Conservation (phyloP, 2,888 invertebrate species). For the Cremastinae sp. region DNA sequence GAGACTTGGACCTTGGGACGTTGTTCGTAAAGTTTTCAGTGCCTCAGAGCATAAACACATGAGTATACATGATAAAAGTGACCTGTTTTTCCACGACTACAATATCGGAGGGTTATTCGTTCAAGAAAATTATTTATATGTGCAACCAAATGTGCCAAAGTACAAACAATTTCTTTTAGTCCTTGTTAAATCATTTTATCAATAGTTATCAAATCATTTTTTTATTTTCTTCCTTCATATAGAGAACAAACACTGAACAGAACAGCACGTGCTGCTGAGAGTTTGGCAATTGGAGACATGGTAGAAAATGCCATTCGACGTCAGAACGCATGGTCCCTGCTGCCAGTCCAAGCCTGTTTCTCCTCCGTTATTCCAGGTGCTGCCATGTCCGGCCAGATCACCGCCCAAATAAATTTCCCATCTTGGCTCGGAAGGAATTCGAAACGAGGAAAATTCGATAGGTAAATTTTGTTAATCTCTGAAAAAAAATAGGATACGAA, state of each 20-base stretch:
- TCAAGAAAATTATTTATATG: slow-evolving; percentile 96
- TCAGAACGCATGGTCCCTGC: slow-evolving; percentile 91
- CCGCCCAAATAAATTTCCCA: slow-evolving; percentile 93
- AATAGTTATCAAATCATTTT: neutral
- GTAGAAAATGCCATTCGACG: slow-evolving; percentile 91
- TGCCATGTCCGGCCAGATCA: slow-evolving; percentile 89
- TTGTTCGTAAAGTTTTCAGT: slow-evolving; percentile 93
- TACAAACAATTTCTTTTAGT: slow-evolving; percentile 76
- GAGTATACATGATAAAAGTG: slow-evolving; percentile 90
- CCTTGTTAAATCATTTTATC: neutral
- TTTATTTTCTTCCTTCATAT: slow-evolving; percentile 49
- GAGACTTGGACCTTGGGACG: slow-evolving; percentile 96
- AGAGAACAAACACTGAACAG: slow-evolving; percentile 85
- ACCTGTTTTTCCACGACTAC: slow-evolving; percentile 98
- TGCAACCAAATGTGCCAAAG: slow-evolving; percentile 88
- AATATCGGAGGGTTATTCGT: slow-evolving; percentile 97
- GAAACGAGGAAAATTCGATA: slow-evolving; percentile 88
- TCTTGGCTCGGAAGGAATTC: slow-evolving; percentile 98
- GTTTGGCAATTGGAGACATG: slow-evolving; percentile 92
- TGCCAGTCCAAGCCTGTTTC: slow-evolving; percentile 94
- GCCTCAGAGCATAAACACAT: slow-evolving; percentile 89
- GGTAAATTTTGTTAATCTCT: slow-evolving; percentile 81
- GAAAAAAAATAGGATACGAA: neutral
- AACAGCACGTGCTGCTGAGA: slow-evolving; percentile 91
- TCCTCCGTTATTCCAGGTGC: slow-evolving; percentile 95